Percentiles rank a stretch among this genome's conserved stretches.
Evolutionary conservation across 2,113 vertebrate genomes (phyloP).

Genomic region (Oophaga pumilio): DNA sequence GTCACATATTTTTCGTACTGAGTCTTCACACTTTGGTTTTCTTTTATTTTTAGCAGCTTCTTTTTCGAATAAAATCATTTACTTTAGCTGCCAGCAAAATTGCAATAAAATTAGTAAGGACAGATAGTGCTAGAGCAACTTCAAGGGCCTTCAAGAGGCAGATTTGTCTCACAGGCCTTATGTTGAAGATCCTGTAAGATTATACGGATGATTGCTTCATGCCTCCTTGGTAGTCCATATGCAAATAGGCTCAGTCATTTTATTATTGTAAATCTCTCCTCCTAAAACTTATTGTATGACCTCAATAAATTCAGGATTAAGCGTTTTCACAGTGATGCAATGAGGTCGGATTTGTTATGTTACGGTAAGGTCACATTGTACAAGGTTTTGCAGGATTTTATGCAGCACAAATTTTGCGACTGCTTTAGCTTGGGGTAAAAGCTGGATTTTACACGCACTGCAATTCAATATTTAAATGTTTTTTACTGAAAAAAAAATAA

Average conservation of each 20-base stretch:
- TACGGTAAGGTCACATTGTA: not conserved
- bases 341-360: constrained; percentile 18
- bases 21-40: not conserved
- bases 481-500: too few relatives aligned
- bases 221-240: constrained; percentile 25
- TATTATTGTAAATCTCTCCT: constrained; percentile 17
- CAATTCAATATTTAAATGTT: not conserved
- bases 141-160: constrained; percentile 33
- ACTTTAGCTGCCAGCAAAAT: constrained; percentile 33
- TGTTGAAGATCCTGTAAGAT: constrained; percentile 35
- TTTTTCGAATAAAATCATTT: constrained; percentile 16
- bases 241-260: constrained; percentile 23
- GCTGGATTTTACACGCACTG: not conserved
- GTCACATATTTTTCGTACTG: not conserved
- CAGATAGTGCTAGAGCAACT: constrained; percentile 19
- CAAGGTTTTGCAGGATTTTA: not conserved
- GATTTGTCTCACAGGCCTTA: constrained; percentile 26
- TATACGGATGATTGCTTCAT: constrained; percentile 38
- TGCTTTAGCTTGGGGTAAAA: not conserved
- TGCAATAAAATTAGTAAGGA: constrained; percentile 38
- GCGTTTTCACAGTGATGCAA: not conserved
- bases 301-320: constrained; percentile 32
- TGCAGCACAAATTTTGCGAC: not conserved
- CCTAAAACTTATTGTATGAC: constrained; percentile 31
- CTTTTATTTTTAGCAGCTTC: not conserved